Base-by-base conservation (phyloP, 1,140 invertebrate species). In the Rhyzopertha dominica region DNA sequence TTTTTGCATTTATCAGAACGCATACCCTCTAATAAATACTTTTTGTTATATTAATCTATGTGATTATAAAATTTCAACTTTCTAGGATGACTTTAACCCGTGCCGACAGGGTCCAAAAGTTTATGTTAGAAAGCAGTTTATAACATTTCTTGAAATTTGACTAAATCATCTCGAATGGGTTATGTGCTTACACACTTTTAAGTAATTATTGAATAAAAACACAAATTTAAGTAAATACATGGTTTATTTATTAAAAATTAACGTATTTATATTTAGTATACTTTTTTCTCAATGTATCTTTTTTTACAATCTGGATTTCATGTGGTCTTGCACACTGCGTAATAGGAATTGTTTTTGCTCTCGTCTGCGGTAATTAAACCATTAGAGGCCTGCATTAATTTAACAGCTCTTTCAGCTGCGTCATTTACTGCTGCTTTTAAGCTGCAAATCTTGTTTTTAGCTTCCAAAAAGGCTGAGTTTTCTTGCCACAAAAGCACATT, bases 341-440 rank as follows among this genome's bases (percentile, higher is more conserved):
- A 62, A 17, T 5, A 64, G 43, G 48, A 54, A 57, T 42, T 64
- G 54, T 32, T 57, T 43, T 54, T 63, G 59, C 23, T 62, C 53
- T 58, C 52, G 5, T 48, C 23, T 22, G 22, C 43, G 3, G 53
- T 46, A 12, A 55, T 28, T n/a, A 55, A 46, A n/a, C 16, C 49
- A 35, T 68, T 50, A 45, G 58, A 69, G 31, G 67, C 62, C 50
- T 63, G 50, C 44, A 68, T 63, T 5, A 71, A 35, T 37, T 63
- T 62, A 5, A 68, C 61, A 28, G 54, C 57, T 49, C 59, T 58
- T 53, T 65, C 59, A 14, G 54, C 62, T 14, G 38, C 38, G 41
- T 65, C 61, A 51, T 66, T 64, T 0, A 62, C 54, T n/a, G n/a
- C n/a, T 38, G 51, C 53, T 45, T 56, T 49, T 16, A 58, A 31